A percentile compares a stretch with the other conserved stretches of the same genome.
phyloP scores from a whole-genome alignment of 2,888 invertebrate species.

The Hesperia comma region DNA sequence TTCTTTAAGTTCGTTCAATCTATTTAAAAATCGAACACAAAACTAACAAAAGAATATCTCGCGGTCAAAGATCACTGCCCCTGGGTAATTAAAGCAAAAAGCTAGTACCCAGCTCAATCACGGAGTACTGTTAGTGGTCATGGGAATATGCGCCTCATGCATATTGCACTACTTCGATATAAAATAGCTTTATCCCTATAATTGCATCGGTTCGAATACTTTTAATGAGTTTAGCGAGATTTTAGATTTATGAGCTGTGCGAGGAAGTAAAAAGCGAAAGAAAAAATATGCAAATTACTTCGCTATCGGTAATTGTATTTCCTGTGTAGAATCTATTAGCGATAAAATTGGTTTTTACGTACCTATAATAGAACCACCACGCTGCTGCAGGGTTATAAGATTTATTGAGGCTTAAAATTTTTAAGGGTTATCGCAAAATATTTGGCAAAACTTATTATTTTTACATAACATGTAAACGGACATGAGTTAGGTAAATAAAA shows the following conservation, averaged over 20 bases:
- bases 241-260: constrained; percentile 1
- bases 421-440: too few species aligned
- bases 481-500: too few species aligned
- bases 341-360: neutral
- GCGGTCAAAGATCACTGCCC: constrained; percentile 69
- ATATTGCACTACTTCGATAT: constrained; percentile 27
- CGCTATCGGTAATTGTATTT: neutral
- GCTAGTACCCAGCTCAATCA: constrained; percentile 33
- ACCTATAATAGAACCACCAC: neutral
- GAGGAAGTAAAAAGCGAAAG: neutral
- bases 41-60: neutral
- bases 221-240: constrained; percentile 3
- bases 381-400: too few species aligned
- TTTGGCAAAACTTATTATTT: too few species aligned
- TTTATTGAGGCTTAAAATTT: too few species aligned
- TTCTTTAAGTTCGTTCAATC: too few species aligned
- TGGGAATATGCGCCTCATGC: constrained; percentile 31
- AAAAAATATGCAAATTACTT: neutral
- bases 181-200: constrained; percentile 15
- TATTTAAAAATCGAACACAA: neutral
- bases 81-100: constrained; percentile 64
- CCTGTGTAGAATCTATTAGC: neutral
- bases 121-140: constrained; percentile 28
- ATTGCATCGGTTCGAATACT: constrained; percentile 7
- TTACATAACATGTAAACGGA: too few species aligned